Base-by-base conservation (phyloP, 92 coral and sea anemone species). In the Heteractis magnifica region DNA sequence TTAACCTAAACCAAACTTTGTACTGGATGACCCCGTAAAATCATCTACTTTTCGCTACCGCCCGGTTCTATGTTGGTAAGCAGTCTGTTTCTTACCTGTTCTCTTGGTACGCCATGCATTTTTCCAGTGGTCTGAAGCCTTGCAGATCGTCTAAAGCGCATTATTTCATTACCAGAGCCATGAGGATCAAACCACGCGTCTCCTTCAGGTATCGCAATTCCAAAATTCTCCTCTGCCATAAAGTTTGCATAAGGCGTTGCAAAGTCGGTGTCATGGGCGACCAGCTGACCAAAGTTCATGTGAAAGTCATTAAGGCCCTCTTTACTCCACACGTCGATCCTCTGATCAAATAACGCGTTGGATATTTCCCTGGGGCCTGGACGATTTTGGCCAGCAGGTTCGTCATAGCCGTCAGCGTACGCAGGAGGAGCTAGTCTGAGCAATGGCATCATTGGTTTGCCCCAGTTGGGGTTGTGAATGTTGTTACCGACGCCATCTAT, bases 161-260 rank as follows among this genome's bases (percentile, higher is more conserved):
- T 97, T 20, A 93, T 93, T 79, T 97, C 96, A 77, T 91, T 88
- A 51, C 99, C 99, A 56, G 92, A 79, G 20, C 91, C 78, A 72
- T 94, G 93, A 10, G 99, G 99, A 83, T 97, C 99, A 86, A 97
- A 97, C 99, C 99, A 97, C 77, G 99, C 87, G 71, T 97, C 99
- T 8, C 99, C 98, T 44, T 82, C 80, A 2, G 99, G 99, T 50
- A 97, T 92, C 5, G 93, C 85, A 74, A 97, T 94, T 9, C 98
- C 99, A 51, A 97, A 87, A 79, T 97, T 97, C 71, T 97, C 99
- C 64, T 95, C 91, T 14, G 99, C 92, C 71, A 97, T 84, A 52
- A 93, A 88, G 85, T 97, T 97, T 23, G 99, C 99, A 74, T 97
- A 97, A 7, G 99, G 99, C 16, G 99, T 97, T 41, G 99, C 98